These are phyloP conservation scores for Dyspetes luteomarginatus DNA, from an alignment of 2,888 invertebrate genomes.

Conservation along the genomic window DNA sequence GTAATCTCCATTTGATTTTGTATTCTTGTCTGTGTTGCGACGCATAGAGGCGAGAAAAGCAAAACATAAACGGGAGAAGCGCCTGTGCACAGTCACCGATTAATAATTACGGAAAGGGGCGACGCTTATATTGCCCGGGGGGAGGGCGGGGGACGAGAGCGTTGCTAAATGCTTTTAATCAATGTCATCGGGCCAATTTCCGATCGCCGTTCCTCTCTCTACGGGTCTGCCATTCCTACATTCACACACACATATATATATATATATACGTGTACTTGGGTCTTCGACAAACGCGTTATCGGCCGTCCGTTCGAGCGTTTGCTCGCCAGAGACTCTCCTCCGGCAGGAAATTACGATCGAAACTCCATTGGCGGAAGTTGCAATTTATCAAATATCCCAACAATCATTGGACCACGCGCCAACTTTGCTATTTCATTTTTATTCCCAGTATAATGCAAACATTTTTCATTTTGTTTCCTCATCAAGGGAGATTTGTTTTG, in stretches of 20 bases:
- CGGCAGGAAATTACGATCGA: slow-evolving; percentile 83
- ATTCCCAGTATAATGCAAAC: not conserved
- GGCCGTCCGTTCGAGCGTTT: slow-evolving; percentile 66
- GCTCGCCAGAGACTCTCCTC: slow-evolving; percentile 72
- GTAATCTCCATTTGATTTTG: not conserved
- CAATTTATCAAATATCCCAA: slow-evolving; percentile 81
- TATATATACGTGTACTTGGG: slow-evolving; percentile 37
- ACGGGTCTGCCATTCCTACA: slow-evolving; percentile 11
- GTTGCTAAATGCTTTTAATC: slow-evolving; percentile 82
- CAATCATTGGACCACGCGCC: slow-evolving; percentile 39
- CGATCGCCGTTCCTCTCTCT: slow-evolving; percentile 55
- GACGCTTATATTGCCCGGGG: slow-evolving; percentile 11
- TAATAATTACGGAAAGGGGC: slow-evolving; percentile 79
- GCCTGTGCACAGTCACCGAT: slow-evolving; percentile 75
- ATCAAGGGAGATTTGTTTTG: too few relatives aligned
- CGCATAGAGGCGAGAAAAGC: not conserved
- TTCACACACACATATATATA: not conserved
- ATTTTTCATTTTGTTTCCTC: not conserved
- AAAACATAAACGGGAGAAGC: slow-evolving; percentile 27
- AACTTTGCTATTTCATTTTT: slow-evolving; percentile 42
- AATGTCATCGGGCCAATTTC: slow-evolving; percentile 82
- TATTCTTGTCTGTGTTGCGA: not conserved
- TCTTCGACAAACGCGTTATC: slow-evolving; percentile 68
- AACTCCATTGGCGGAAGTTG: slow-evolving; percentile 80
- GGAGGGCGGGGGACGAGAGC: slow-evolving; percentile 66